Percentiles rank a stretch among this genome's conserved stretches.
Conservation (phyloP, 2,113 vertebrate species). For the Perca schrenkii region DNA sequence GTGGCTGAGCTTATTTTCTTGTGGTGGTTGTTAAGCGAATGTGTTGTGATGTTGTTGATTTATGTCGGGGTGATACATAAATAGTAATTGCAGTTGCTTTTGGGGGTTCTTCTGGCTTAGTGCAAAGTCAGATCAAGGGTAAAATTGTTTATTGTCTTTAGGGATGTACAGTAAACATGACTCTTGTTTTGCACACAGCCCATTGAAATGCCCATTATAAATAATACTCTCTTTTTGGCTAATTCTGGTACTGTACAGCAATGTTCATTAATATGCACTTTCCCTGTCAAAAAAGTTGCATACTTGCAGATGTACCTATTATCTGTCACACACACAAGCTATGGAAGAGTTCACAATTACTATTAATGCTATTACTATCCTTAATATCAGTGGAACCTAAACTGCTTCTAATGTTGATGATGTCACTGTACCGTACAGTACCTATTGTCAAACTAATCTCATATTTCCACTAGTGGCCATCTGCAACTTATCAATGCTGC, state of each 20-base stretch:
- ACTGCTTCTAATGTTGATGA: neutral
- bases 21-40: neutral
- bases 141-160: neutral
- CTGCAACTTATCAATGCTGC: neutral
- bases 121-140: neutral
- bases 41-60: slow-evolving; percentile 9
- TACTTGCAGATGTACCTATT: neutral
- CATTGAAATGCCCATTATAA: neutral
- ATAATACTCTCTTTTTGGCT: too few relatives aligned
- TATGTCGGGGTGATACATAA: neutral
- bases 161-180: neutral
- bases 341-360: neutral
- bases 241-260: too few relatives aligned
- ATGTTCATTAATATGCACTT: too few relatives aligned
- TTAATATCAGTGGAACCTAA: neutral
- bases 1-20: neutral
- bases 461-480: neutral
- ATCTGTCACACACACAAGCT: neutral
- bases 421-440: neutral
- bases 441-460: neutral
- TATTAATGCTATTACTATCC: too few relatives aligned
- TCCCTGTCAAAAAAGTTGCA: neutral
- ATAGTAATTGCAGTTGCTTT: neutral
- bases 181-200: neutral
- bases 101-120: neutral